These are phyloP conservation scores for Etia nguti DNA, from an alignment of 2,113 vertebrate species.

Conservation along the genomic window DNA sequence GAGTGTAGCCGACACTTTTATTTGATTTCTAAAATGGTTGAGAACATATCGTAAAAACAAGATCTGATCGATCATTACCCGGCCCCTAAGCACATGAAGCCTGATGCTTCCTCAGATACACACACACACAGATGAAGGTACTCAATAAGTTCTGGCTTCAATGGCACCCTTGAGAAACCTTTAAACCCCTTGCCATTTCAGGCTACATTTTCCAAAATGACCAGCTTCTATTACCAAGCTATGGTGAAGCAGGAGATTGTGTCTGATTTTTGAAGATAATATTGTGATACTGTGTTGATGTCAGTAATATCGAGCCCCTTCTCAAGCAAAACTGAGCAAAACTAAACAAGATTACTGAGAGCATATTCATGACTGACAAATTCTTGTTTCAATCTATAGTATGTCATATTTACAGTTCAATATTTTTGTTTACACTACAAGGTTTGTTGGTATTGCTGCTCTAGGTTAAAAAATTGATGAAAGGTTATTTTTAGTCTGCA, in stretches of 20 bases:
- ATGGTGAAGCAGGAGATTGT: background rate
- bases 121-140: background rate
- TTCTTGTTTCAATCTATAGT: background rate
- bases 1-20: background rate
- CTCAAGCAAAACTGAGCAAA: background rate
- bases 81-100: background rate
- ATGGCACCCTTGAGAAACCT: background rate
- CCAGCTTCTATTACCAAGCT: background rate
- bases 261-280: background rate
- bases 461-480: background rate
- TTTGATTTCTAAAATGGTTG: background rate
- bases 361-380: background rate
- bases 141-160: background rate
- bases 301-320: background rate
- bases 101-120: background rate
- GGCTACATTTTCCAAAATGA: background rate
- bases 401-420: background rate
- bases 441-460: background rate
- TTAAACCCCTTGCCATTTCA: background rate
- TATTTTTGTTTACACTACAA: background rate
- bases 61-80: background rate
- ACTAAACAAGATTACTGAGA: background rate
- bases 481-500: background rate
- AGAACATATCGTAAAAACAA: background rate
- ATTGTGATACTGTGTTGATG: background rate